These are phyloP conservation scores for Cephalopterus ornatus DNA, from an alignment of 2,113 vertebrate genomes.

Conservation along the genomic window DNA sequence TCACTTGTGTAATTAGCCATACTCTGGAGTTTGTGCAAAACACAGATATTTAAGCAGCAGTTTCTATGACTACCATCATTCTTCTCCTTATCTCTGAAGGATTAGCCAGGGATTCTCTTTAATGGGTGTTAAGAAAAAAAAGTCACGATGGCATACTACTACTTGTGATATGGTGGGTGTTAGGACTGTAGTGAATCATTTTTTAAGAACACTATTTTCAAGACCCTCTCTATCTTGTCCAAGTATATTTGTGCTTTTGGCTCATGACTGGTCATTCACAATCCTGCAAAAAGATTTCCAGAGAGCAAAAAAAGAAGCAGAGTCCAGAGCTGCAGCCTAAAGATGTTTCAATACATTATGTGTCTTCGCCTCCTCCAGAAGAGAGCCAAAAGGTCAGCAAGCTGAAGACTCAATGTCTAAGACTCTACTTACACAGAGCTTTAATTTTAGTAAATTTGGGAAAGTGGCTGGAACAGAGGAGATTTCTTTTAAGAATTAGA, in stretches of 20 bases:
- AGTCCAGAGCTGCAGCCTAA: background rate
- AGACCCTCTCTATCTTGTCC: background rate
- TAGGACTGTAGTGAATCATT: background rate
- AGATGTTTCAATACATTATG: background rate
- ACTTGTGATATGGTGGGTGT: background rate
- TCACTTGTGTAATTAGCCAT: background rate
- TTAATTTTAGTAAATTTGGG: background rate
- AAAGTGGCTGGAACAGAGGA: background rate
- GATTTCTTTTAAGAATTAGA: background rate
- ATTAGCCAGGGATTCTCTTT: background rate
- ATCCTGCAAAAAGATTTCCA: background rate
- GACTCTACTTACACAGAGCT: background rate
- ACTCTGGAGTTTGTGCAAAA: background rate
- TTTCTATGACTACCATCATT: slow-evolving; percentile 47
- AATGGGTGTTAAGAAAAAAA: background rate
- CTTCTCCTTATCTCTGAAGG: background rate
- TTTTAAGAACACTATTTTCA: background rate
- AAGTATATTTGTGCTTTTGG: background rate
- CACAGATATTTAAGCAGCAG: slow-evolving; percentile 5
- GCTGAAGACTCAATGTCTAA: background rate
- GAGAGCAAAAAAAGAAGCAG: background rate
- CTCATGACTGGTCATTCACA: background rate
- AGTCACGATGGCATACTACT: background rate
- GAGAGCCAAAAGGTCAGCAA: background rate
- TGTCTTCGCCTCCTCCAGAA: background rate